Conservation (phyloP, 2,113 vertebrate genomes). For the Porphyrio hochstetteri region DNA sequence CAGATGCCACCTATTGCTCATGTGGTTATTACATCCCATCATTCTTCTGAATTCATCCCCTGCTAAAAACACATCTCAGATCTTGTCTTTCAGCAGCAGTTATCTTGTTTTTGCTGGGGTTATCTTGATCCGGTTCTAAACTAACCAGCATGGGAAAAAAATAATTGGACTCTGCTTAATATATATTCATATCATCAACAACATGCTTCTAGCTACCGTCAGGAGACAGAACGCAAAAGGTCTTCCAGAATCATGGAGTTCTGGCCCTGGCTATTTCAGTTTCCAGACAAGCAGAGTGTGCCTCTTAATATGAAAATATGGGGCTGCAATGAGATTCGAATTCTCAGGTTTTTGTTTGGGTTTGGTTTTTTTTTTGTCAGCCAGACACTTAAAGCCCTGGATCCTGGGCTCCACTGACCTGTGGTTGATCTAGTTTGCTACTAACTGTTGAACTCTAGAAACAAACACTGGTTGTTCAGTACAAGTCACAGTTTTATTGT, state of each 20-base stretch:
- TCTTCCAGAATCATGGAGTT: not conserved
- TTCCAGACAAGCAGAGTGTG: not conserved
- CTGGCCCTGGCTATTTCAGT: not conserved
- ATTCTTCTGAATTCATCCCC: not conserved
- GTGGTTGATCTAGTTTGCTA: not conserved
- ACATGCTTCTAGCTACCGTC: not conserved
- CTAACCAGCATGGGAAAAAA: not conserved
- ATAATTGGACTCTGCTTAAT: not conserved
- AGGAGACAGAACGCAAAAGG: not conserved
- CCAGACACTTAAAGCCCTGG: not conserved
- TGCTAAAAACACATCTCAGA: not conserved
- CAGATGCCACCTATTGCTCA: not conserved
- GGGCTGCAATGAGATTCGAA: not conserved
- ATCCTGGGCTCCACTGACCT: not conserved
- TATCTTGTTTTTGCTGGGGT: not conserved
- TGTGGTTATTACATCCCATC: not conserved
- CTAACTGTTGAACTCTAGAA: not conserved
- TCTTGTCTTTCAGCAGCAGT: not conserved
- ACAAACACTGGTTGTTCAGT: not conserved
- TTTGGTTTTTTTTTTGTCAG: too few species aligned
- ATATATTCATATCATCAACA: not conserved
- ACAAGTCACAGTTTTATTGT: not conserved
- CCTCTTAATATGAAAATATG: not conserved
- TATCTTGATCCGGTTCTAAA: not conserved
- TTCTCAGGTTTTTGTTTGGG: not conserved